phyloP scores from a whole-genome alignment of 2,113 vertebrate genomes.

The Podarcis raffonei region DNA sequence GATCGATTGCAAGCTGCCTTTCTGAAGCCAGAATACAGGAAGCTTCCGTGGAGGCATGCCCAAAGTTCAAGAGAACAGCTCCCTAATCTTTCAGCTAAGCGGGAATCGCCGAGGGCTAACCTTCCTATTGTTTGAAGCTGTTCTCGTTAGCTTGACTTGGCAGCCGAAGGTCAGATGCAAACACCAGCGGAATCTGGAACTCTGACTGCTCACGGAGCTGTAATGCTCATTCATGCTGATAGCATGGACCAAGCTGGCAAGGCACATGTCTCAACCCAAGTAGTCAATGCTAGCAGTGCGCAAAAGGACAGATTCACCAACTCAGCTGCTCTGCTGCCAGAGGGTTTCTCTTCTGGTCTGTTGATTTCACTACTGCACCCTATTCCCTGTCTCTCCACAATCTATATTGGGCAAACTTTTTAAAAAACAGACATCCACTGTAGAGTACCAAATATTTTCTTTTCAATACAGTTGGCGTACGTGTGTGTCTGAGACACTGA shows the following conservation, averaged over 20 bases:
- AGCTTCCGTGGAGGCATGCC: neutral
- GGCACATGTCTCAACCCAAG: neutral
- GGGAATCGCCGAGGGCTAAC: no score
- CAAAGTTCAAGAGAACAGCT: neutral
- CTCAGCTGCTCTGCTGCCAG: neutral
- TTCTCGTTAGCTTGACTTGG: neutral
- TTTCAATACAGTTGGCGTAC: neutral
- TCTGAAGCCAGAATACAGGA: neutral
- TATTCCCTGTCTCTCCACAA: neutral
- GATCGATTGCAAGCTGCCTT: neutral
- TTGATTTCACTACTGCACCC: neutral
- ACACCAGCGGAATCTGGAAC: neutral
- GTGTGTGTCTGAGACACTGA: neutral
- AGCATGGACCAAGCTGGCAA: neutral
- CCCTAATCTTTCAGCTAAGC: neutral
- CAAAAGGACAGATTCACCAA: neutral
- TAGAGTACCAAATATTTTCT: neutral
- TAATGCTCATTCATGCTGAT: neutral
- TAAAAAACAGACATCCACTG: neutral
- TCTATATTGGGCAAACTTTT: slow-evolving; percentile 6
- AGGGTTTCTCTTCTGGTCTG: neutral
- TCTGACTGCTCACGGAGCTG: slow-evolving; percentile 19
- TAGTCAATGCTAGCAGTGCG: neutral
- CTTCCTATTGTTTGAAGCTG: slow-evolving; percentile 14
- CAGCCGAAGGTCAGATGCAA: slow-evolving; percentile 19